A percentile compares a stretch with the other conserved stretches of the same genome.
phyloP scores from a whole-genome alignment of 2,888 invertebrate genomes.

The Ennomos fuscantarius region DNA sequence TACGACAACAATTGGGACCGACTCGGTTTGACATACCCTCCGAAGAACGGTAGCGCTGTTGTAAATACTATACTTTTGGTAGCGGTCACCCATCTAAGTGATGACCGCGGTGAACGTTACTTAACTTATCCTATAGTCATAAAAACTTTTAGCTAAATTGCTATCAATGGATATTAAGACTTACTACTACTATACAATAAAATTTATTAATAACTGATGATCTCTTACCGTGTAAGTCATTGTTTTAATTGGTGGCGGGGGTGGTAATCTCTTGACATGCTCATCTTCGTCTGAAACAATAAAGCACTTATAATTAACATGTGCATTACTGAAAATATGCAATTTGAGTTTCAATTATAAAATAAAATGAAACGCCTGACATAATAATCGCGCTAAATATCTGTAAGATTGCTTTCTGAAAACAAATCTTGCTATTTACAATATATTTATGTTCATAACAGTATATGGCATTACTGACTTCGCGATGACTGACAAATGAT shows the following conservation, averaged over 20 bases:
- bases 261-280: conserved; percentile 87
- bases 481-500: conserved; percentile 26
- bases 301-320: conserved; percentile 23
- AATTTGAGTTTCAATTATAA: background rate
- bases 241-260: conserved; percentile 89
- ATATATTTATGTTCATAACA: conserved; percentile 14
- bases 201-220: no score
- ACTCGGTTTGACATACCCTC: no score
- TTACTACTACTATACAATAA: no score
- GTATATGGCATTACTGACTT: conserved; percentile 5
- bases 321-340: background rate
- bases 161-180: no score
- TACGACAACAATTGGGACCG: no score
- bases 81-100: no score
- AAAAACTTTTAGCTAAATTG: no score
- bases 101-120: no score
- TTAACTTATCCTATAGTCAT: no score
- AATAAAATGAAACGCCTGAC: conserved; percentile 18
- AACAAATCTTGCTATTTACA: conserved; percentile 6
- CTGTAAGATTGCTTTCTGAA: conserved; percentile 16
- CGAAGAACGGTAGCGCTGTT: no score
- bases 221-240: conserved; percentile 89
- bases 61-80: no score
- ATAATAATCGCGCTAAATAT: conserved; percentile 3
- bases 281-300: conserved; percentile 87